Evolutionary conservation across 2,113 vertebrate species (phyloP).

Genomic region (Percopsis transmontana): DNA sequence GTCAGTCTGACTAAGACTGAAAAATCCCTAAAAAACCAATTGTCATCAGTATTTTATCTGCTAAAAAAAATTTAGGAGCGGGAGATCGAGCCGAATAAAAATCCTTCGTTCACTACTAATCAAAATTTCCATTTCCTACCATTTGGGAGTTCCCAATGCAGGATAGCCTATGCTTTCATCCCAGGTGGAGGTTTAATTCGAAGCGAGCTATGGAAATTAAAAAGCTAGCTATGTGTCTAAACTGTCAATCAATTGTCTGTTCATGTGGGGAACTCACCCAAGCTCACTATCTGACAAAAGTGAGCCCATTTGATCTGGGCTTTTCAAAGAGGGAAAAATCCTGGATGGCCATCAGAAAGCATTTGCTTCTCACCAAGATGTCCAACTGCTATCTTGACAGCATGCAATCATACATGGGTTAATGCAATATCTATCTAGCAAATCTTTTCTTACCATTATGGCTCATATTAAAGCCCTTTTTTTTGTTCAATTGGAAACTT

Average conservation of each 20-base stretch:
- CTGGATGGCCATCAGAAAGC: constrained; percentile 81
- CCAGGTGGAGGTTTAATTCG: constrained; percentile 87
- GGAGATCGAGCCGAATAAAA: constrained; percentile 68
- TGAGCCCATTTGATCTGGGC: constrained; percentile 84
- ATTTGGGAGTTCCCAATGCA: constrained; percentile 61
- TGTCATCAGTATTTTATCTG: constrained; percentile 83
- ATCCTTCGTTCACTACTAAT: constrained; percentile 73
- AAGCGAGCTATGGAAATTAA: constrained; percentile 85
- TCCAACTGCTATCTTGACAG: constrained; percentile 71
- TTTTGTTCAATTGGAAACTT: constrained; percentile 48
- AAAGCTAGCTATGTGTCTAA: constrained; percentile 63
- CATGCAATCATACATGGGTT: constrained; percentile 67
- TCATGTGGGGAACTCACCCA: constrained; percentile 72
- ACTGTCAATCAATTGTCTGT: constrained; percentile 87
- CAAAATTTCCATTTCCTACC: constrained; percentile 72
- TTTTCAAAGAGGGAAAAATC: constrained; percentile 70
- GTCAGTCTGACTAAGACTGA: constrained; percentile 61
- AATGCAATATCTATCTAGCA: constrained; percentile 64
- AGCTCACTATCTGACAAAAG: constrained; percentile 82
- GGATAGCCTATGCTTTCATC: constrained; percentile 84
- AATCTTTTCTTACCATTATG: constrained; percentile 58
- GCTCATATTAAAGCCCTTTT: constrained; percentile 42
- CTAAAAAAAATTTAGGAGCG: constrained; percentile 73
- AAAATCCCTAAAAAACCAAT: constrained; percentile 70
- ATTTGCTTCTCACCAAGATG: constrained; percentile 74